A percentile compares a stretch with the other conserved stretches of the same genome.
These are phyloP conservation scores for Grus americana DNA, from an alignment of 2,113 vertebrate genomes.

Conservation along the genomic window DNA sequence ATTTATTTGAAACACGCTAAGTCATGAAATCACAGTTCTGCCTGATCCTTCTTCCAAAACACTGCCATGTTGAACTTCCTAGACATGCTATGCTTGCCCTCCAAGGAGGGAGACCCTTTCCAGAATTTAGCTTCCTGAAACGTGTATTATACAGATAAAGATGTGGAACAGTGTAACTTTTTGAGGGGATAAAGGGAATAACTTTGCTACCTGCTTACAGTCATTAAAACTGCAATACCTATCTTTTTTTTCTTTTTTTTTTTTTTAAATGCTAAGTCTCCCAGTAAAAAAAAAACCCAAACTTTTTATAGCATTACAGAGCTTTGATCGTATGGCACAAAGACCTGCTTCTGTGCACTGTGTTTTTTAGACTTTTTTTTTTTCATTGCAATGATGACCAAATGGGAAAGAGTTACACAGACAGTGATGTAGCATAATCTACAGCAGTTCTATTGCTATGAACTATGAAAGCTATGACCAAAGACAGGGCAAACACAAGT, in stretches of 20 bases:
- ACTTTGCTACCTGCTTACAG: background rate
- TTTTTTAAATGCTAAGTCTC: background rate
- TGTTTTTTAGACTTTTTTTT: background rate
- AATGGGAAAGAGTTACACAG: background rate
- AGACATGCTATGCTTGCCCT: background rate
- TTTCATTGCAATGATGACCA: background rate
- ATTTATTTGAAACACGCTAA: background rate
- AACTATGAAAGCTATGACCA: background rate
- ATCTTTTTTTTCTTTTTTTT: background rate
- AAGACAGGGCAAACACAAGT: background rate
- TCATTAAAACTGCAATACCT: background rate
- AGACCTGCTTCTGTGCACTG: constrained; percentile 24
- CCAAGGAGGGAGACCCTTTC: background rate
- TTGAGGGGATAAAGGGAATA: background rate
- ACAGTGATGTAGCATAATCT: background rate
- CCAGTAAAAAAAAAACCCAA: background rate
- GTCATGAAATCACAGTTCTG: background rate
- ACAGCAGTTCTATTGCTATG: background rate
- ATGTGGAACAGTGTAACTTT: background rate
- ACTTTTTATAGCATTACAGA: background rate
- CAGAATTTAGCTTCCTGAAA: background rate
- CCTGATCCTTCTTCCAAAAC: background rate
- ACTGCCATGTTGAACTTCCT: background rate
- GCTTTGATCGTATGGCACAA: background rate
- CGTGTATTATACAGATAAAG: background rate